A percentile compares a stretch with the other conserved stretches of the same genome.
Conservation (phyloP, 2,888 invertebrate genomes). For the Orchesellides sinensis region DNA sequence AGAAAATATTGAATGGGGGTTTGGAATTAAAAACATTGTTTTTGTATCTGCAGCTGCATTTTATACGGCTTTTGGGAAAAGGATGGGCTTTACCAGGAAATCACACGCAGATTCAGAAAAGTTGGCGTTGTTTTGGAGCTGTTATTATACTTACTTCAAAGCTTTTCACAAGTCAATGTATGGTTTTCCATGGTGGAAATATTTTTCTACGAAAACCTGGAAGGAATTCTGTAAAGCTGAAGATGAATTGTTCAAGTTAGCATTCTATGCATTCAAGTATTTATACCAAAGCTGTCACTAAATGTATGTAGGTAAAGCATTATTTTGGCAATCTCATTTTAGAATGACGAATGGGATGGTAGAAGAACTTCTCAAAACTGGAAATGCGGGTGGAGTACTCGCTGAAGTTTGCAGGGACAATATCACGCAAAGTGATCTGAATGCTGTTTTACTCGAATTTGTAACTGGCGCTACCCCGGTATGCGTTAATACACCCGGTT, state of each 20-base stretch:
- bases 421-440: conserved; percentile 81
- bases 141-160: conserved; percentile 66
- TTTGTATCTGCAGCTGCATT: conserved; percentile 79
- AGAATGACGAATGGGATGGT: conserved; percentile 4
- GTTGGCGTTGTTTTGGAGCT: conserved; percentile 56
- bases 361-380: conserved; percentile 82
- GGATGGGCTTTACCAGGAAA: conserved; percentile 86
- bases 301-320: not conserved
- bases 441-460: conserved; percentile 86
- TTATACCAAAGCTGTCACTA: not conserved
- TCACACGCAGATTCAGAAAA: conserved; percentile 78
- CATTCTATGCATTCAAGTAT: not conserved
- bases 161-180: conserved; percentile 77
- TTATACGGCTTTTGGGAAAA: conserved; percentile 73
- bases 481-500: no score
- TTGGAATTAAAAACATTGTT: not conserved
- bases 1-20: no score
- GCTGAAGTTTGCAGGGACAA: conserved; percentile 82
- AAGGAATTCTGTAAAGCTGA: conserved; percentile 85
- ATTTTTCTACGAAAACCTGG: conserved; percentile 85
- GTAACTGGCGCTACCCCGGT: conserved; percentile 92
- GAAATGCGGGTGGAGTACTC: conserved; percentile 81
- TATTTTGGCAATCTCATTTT: not conserved
- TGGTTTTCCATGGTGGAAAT: conserved; percentile 89
- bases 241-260: conserved; percentile 84